Evolutionary conservation across 92 coral and sea anemone genomes (phyloP), one percentile per base, ranked within the genome.

Genomic region (Zoanthus gigantus): DNA sequence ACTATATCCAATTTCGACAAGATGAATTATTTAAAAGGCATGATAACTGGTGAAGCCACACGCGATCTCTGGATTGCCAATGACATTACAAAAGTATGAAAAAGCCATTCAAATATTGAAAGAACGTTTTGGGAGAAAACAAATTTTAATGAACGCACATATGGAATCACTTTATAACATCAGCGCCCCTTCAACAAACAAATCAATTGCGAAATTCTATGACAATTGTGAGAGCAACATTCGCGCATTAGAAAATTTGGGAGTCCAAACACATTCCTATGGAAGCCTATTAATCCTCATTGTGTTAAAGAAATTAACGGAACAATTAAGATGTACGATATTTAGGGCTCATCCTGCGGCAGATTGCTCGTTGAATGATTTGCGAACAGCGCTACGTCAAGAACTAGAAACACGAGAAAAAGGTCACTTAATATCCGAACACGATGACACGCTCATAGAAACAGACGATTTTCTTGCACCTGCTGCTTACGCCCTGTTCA

Each of bases 321-420:
- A 82, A 54, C 73, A 88, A 73, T 14, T 88, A 56, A 54, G 66
- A 47, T 50, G 79, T 32, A 66, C 7, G 65, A 74, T 83, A 57
- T 89, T 89, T 54, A 46, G 93, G 52, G 87, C 88, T 44, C 83
- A 82, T 53, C 78, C 88, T 60, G 50, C 23, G 37, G 87, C 92
- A 60, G 88, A 89, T 76, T 54, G 78, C 47, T 89, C 84, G 68
- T 82, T 83, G 23, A 83, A 89, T 76, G 92, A 61, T 52, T 50
- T 75, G 50, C 73, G 77, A 76, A 83, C 83, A 82, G 77, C 88
- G 28, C 88, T 89, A 65, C 50, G 84, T 54, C 88, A 89, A 9
- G 91, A 89, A 89, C 76, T 83, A 61, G 78, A 89, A 6, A 87
- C 91, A 82, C 83, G 88, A 77, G 91, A 89, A 83, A 88, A 88